Percentiles rank a stretch among this genome's conserved stretches.
Conservation (phyloP, 2,888 invertebrate species). For the Drosophila quinaria region DNA sequence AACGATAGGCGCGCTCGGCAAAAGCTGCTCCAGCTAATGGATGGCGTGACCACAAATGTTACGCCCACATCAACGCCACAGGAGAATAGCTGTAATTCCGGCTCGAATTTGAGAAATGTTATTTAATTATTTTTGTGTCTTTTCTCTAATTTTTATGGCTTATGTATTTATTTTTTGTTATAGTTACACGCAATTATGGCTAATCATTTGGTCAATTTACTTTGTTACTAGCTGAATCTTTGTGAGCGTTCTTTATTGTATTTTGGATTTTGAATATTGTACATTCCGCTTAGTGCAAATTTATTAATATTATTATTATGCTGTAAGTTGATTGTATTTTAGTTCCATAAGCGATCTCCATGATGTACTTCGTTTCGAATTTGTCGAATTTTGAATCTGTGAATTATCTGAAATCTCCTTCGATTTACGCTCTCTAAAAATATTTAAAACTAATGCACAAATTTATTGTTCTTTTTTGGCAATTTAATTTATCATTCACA, state of each 20-base stretch:
- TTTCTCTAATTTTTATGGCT: slow-evolving; percentile 3
- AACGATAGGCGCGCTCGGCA: slow-evolving; percentile 95
- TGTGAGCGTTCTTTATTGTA: slow-evolving; percentile 31
- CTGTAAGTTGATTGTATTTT: slow-evolving; percentile 48
- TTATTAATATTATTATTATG: slow-evolving; percentile 35
- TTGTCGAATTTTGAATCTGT: slow-evolving; percentile 43
- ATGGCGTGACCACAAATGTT: slow-evolving; percentile 82
- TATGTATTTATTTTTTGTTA: slow-evolving; percentile 38
- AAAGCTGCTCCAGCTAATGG: slow-evolving; percentile 90
- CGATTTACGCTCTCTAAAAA: slow-evolving; percentile 37
- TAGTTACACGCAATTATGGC: slow-evolving; percentile 14
- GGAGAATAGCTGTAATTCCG: slow-evolving; percentile 41
- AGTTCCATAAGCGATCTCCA: slow-evolving; percentile 70
- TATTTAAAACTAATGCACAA: slow-evolving; percentile 50
- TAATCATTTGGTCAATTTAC: slow-evolving; percentile 28
- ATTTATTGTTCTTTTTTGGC: slow-evolving; percentile 35
- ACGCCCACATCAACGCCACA: slow-evolving; percentile 71
- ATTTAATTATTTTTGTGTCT: slow-evolving; percentile 37
- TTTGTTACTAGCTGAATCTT: slow-evolving; percentile 55
- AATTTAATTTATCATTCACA: slow-evolving; percentile 47
- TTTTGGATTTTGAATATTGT: slow-evolving; percentile 34
- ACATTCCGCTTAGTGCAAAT: slow-evolving; percentile 77
- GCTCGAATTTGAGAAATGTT: slow-evolving; percentile 69
- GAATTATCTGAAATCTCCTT: slow-evolving; percentile 45
- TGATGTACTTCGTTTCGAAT: slow-evolving; percentile 63